Base-by-base conservation (phyloP, 35 echinoderm and acorn worm species). In the Anneissia japonica region DNA sequence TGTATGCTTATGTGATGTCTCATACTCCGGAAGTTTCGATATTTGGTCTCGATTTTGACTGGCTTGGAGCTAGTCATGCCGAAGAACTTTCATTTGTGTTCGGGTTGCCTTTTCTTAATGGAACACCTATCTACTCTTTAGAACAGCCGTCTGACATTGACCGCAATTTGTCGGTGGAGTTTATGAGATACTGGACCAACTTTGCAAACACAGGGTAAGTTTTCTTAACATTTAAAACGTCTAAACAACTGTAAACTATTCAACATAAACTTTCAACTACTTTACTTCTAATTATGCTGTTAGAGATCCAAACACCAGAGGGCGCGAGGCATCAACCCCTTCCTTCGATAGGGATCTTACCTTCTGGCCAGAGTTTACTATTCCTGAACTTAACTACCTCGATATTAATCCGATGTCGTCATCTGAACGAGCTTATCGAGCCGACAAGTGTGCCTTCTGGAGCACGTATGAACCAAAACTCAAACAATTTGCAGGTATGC, bases 121-220 rank as follows among this genome's bases (percentile, higher is more conserved):
- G 83, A 31, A 43, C 88, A 9, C 31, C 55, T 40, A 41, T 86
- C 26, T 56, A 86, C 37, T 76, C 75, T 7, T 32, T 41, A 4
- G 16, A 34, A 37, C 77, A 73, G n/a, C 40, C 40, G 16, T 7
- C 5, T 45, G 40, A 45, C 16, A 73, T 55, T 17, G 91, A 93
- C 30, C 75, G 34, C 21, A 81, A 88, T 38, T 19, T 93, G 0
- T 93, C 91, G 0, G 10, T 88, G 5, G 72, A 73, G 0, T 74
- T 92, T 3, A 92, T 92, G 90, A 88, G 38, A 36, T 92, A 92
- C 33, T 92, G 81, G 77, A 88, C 85, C 29, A 92, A 92, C 64
- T 92, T 88, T 84, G 90, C 90, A 17, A 92, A 92, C 28, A 84
- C 85, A 28, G 90, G 90, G 90, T 92, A 92, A 88, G 73, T 28